Evolutionary conservation across 1,140 invertebrate species (phyloP), one percentile per base, ranked within the genome.

Genomic region (Brachionus calyciflorus): DNA sequence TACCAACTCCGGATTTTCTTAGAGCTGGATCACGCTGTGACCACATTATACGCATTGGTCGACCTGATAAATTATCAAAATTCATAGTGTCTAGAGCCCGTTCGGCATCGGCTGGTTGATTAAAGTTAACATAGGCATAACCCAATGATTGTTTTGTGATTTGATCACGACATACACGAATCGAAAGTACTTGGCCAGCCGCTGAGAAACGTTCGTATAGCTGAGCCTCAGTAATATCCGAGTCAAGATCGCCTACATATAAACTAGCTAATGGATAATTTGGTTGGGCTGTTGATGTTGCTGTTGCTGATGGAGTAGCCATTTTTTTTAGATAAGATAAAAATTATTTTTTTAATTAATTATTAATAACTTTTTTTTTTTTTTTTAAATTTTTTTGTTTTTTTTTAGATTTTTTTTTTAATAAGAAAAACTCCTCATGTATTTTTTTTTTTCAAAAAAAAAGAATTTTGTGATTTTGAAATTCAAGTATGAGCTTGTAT

Each of bases 1-100:
- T 76, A 24, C 75, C 75, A 5, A 76, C 75, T 12, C 75, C 75
- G 5, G 40, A 48, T n/a, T 37, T 30, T 37, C 75, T 37, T 10
- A 76, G n/a, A 12, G 53, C 21, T 19, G 53, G 75, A 30, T 76
- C 55, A 9, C 53, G 37, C 46, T 76, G 75, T 12, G 53, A 60
- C 75, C 75, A 76, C 75, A 76, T 76, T 4, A 76, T 76, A 17
- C 75, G 90, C 84, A 99, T 98, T 78, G 96, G 96, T 80, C 92
- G 90, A 78, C 94, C 94, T 84, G 96, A 96, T 79, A 99, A 90
- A 81, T 93, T 89, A 85, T 99, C 96, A 87, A 99, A 99, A 85
- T 99, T 99, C 96, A 99, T 98, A 1, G 95, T 96, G 85, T 99
- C 96, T 79, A 99, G 86, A 76, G 96, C 97, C 84, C 95, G 89